Evolutionary conservation across 2,113 vertebrate species (phyloP), one percentile per base, ranked within the genome.

Genomic region (Ploceus nigricollis): DNA sequence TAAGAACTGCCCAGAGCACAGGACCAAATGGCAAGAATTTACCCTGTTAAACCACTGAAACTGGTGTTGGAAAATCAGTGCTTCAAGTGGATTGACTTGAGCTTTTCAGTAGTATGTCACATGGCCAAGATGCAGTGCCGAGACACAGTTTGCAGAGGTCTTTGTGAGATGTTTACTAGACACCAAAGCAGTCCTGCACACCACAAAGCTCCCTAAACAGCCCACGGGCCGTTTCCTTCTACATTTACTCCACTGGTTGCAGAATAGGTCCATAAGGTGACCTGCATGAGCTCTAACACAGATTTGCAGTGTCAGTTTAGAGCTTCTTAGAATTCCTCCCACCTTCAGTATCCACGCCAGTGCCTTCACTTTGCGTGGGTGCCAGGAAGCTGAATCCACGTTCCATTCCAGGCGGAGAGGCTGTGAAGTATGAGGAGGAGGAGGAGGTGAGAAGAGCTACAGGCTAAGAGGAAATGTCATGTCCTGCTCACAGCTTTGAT

Each of bases 301-400:
- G n/a, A 37, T 87, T 63, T 71, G 25, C 69, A 72, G 37, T 33
- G 40, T 37, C 48, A 15, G 37, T 66, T 87, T 31, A 80, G 73
- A 78, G 20, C 82, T 85, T 37, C 57, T 88, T 72, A 73, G 64
- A 77, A 92, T 94, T 91, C 93, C 85, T 90, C 90, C 88, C 86
- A 86, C 90, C 51, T 87, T 70, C 64, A 64, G 61, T 20, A 66
- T 37, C 54, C 68, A 54, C 8, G 0, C 5, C 47, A 25, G 54
- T n/a, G 56, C 64, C 66, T 85, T 91, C 2, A 23, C 58, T 87
- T 53, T 42, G 48, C 0, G 4, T 91, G 87, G 71, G 63, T 82
- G 75, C 51, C 42, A 37, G 83, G 83, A 71, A 91, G 69, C 33
- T 75, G 31, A 83, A 77, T 45, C 60, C 44, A 54, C 1, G 0